Conservation (phyloP, 2,113 vertebrate genomes). For the Sander vitreus region DNA sequence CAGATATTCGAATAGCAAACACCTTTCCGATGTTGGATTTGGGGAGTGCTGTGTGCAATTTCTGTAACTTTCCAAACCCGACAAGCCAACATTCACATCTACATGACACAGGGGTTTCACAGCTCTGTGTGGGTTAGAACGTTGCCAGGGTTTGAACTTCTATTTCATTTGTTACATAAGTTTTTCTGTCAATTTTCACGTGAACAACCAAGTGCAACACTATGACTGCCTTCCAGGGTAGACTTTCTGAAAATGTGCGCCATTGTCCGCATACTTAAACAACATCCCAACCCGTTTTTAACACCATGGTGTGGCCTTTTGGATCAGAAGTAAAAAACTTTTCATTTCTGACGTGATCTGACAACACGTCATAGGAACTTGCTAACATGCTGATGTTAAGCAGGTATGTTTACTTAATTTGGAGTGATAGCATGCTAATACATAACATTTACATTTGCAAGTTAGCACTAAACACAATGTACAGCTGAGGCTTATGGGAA, state of each 20-base stretch:
- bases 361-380: neutral
- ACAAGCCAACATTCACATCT: neutral
- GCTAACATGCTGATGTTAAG: neutral
- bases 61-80: neutral
- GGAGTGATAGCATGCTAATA: neutral
- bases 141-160: neutral
- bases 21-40: neutral
- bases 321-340: neutral
- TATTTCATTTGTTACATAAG: neutral
- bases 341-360: neutral
- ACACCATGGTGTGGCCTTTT: neutral
- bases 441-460: neutral
- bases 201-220: neutral
- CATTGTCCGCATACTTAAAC: neutral
- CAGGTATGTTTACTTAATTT: neutral
- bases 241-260: neutral
- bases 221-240: neutral
- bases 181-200: neutral
- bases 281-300: neutral
- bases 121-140: neutral
- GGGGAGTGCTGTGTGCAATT: neutral
- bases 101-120: neutral
- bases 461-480: neutral
- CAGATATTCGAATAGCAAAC: no score
- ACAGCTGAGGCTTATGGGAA: no score